These are phyloP conservation scores for Syngnathus acus DNA, from an alignment of 2,797 vertebrate genomes.

Conservation along the genomic window DNA sequence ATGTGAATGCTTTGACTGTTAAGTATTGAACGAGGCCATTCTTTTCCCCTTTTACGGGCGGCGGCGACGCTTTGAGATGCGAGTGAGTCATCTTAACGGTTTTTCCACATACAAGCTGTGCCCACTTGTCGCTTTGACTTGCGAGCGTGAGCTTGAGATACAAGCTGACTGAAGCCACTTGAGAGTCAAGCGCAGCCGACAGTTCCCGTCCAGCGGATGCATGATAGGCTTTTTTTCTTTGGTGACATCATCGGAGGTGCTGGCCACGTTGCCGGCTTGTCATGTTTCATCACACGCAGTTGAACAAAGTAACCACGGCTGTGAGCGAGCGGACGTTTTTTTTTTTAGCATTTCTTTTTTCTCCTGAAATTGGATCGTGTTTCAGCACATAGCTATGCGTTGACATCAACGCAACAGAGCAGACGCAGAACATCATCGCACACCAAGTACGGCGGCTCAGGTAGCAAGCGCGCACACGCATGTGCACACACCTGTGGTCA, in stretches of 20 bases:
- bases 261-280: neutral
- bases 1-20: neutral
- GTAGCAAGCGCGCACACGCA: constrained; percentile 36
- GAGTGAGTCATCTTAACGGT: too few relatives aligned
- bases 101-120: too few relatives aligned
- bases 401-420: constrained; percentile 56
- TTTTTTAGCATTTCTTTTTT: constrained; percentile 33
- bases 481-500: neutral
- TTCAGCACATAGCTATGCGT: constrained; percentile 71
- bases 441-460: constrained; percentile 70
- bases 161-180: too few relatives aligned
- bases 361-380: constrained; percentile 29
- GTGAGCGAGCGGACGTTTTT: constrained; percentile 34
- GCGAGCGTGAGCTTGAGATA: too few relatives aligned
- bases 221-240: neutral
- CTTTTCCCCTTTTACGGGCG: neutral
- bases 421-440: constrained; percentile 50
- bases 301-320: constrained; percentile 27
- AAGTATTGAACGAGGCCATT: neutral
- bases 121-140: too few relatives aligned
- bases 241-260: neutral
- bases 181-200: too few relatives aligned
- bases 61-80: neutral
- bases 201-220: too few relatives aligned
- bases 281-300: neutral